These are phyloP conservation scores for Cladorhizidae sp. DNA, from an alignment of 37 sponge, comb jelly and placozoan genomes.

Conservation along the genomic window DNA sequence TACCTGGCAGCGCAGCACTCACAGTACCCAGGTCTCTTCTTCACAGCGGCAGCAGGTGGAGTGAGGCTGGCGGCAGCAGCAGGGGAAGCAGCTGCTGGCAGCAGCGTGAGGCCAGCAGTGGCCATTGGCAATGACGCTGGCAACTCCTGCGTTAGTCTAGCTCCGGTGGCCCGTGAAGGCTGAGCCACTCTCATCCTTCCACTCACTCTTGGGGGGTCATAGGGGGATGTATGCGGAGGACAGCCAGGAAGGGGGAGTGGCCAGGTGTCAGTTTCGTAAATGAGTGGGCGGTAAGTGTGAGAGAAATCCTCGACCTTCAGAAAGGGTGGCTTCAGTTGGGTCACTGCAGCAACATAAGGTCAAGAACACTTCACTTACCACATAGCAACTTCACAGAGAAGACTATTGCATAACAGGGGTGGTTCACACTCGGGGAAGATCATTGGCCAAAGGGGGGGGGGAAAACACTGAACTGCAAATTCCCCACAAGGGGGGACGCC, in stretches of 20 bases:
- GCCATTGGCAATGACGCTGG: not conserved
- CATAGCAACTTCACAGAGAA: too few relatives aligned
- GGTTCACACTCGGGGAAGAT: too few relatives aligned
- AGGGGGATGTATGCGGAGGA: slow-evolving; percentile 46
- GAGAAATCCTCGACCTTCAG: slow-evolving; percentile 72
- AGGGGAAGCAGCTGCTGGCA: not conserved
- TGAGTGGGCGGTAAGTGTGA: slow-evolving; percentile 51
- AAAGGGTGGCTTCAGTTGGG: slow-evolving; percentile 50
- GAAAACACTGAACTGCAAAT: too few relatives aligned
- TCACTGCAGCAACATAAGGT: slow-evolving; percentile 1
- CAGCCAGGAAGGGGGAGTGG: slow-evolving; percentile 23
- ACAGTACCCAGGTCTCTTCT: slow-evolving; percentile 71
- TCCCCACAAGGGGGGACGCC: too few relatives aligned
- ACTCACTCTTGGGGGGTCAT: slow-evolving; percentile 21
- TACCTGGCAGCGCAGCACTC: slow-evolving; percentile 59
- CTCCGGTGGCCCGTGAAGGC: slow-evolving; percentile 4
- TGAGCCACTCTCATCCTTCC: not conserved
- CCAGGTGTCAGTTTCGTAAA: slow-evolving; percentile 56
- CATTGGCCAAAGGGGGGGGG: too few relatives aligned
- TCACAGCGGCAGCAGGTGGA: not conserved
- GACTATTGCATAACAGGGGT: too few relatives aligned
- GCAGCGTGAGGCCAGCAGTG: too few relatives aligned
- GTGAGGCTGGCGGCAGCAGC: not conserved
- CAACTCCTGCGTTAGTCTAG: slow-evolving; percentile 6
- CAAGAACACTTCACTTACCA: too few relatives aligned